These are phyloP conservation scores for Anoplophora glabripennis DNA, from an alignment of 1,140 invertebrate species.

Conservation along the genomic window DNA sequence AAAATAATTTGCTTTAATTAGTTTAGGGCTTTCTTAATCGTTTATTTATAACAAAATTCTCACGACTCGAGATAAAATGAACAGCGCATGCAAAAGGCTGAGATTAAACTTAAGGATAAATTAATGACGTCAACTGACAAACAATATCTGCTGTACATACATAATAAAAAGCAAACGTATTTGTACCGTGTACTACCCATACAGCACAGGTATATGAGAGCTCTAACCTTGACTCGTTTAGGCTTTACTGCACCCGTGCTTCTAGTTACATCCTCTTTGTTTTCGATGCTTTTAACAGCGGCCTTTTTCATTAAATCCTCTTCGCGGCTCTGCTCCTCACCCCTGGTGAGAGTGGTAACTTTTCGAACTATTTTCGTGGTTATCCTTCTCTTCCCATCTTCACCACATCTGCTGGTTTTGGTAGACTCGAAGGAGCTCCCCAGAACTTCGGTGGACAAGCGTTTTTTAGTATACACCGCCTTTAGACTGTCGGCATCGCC, in stretches of 20 bases:
- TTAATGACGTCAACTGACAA: no score
- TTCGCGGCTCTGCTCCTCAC: constrained; percentile 73
- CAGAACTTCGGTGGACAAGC: constrained; percentile 78
- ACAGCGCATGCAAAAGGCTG: no score
- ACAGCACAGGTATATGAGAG: not conserved
- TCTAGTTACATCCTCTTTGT: constrained; percentile 52
- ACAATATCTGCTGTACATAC: no score
- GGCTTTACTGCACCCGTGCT: constrained; percentile 52
- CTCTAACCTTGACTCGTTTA: constrained; percentile 59
- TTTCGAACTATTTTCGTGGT: constrained; percentile 85
- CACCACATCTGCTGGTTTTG: constrained; percentile 72
- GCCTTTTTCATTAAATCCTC: constrained; percentile 65
- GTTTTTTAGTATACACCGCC: constrained; percentile 76
- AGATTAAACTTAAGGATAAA: no score
- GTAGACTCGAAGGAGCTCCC: constrained; percentile 79
- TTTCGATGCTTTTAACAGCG: constrained; percentile 51
- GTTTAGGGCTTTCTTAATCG: no score
- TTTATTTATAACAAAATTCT: no score
- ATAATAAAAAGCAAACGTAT: no score
- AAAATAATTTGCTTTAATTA: no score
- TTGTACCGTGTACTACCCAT: no score
- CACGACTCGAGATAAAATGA: no score
- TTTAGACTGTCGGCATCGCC: constrained; percentile 53
- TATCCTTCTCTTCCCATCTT: constrained; percentile 72
- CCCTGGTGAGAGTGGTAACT: constrained; percentile 84